A percentile compares a stretch with the other conserved stretches of the same genome.
Evolutionary conservation across 2,888 invertebrate genomes (phyloP).

Genomic region (Ligdia adustata): DNA sequence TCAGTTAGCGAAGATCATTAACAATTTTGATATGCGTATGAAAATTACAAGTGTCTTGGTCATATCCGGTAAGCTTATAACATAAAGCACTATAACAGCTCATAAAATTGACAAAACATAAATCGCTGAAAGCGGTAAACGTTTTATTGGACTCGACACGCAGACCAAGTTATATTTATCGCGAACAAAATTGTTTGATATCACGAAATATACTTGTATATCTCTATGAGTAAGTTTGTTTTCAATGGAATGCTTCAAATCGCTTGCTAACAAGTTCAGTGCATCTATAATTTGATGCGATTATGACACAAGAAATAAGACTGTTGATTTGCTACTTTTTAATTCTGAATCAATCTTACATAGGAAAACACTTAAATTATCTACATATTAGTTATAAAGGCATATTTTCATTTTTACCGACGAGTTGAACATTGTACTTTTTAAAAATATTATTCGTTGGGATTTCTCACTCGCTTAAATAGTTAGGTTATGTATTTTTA

Average conservation of each 20-base stretch:
- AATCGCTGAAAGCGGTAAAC: constrained; percentile 14
- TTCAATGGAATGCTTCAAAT: constrained; percentile 7
- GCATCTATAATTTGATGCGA: constrained; percentile 38
- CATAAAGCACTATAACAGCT: neutral
- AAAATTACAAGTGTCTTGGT: neutral
- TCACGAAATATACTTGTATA: constrained; percentile 12
- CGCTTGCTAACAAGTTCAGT: constrained; percentile 8
- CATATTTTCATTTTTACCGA: no score
- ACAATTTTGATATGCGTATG: neutral
- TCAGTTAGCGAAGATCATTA: no score
- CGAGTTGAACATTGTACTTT: no score
- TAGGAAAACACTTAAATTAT: no score
- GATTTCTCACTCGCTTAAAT: no score
- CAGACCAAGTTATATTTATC: constrained; percentile 14
- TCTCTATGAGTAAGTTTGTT: constrained; percentile 13
- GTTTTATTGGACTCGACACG: constrained; percentile 15
- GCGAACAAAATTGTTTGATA: constrained; percentile 12
- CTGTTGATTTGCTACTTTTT: no score
- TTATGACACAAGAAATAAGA: no score
- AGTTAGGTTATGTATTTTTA: no score
- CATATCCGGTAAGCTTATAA: neutral
- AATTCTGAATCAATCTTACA: no score
- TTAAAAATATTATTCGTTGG: no score
- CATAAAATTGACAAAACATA: constrained; percentile 10
- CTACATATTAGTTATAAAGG: no score